phyloP scores from a whole-genome alignment of 2,888 invertebrate species.

The Allolobophora icterica region DNA sequence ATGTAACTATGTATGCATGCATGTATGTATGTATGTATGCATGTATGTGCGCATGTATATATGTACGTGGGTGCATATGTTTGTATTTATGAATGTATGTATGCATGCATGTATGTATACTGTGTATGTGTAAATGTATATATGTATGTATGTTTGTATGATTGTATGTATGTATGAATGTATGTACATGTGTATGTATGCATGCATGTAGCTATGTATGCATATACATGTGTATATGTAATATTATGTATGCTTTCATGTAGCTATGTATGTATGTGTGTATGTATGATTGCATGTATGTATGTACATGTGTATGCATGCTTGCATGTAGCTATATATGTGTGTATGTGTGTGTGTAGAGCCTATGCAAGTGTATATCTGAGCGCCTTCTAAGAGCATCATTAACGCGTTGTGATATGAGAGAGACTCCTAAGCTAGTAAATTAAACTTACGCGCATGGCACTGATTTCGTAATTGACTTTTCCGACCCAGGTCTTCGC shows the following conservation, averaged over 20 bases:
- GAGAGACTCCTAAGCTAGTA: no score
- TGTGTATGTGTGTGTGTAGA: neutral
- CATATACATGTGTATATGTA: neutral
- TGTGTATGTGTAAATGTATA: neutral
- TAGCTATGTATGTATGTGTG: no score
- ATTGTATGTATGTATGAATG: no score
- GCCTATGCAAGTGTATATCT: neutral
- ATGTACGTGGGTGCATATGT: neutral
- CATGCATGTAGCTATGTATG: neutral
- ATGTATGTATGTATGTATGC: conserved; percentile 25
- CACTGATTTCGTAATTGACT: conserved; percentile 28
- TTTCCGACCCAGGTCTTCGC: neutral
- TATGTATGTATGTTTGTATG: no score
- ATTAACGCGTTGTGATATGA: no score
- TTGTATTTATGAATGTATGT: no score
- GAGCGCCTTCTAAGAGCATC: no score
- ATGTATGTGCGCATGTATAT: conserved; percentile 21
- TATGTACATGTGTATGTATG: no score
- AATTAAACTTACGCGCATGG: neutral
- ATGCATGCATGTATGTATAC: neutral
- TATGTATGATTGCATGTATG: no score
- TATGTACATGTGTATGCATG: neutral
- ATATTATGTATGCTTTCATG: no score
- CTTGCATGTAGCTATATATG: neutral
- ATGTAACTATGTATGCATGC: neutral